Percentiles rank a stretch among this genome's conserved stretches.
phyloP scores from a whole-genome alignment of 2,888 invertebrate genomes.

The Galerucella calmariensis region DNA sequence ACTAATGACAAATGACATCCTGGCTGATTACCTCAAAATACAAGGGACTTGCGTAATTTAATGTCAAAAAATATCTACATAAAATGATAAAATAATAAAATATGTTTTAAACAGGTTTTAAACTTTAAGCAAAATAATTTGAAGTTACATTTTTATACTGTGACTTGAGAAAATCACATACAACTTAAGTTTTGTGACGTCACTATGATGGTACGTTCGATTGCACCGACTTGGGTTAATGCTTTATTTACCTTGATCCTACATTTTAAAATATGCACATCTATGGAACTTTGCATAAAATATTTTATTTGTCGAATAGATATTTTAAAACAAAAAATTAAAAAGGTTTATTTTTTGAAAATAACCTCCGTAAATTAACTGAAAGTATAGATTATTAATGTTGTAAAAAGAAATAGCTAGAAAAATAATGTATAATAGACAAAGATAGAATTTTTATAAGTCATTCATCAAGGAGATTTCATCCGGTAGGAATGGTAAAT shows the following conservation, averaged over 20 bases:
- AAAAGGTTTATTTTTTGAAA: background rate
- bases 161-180: too few species aligned
- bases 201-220: background rate
- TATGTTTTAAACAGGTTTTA: too few species aligned
- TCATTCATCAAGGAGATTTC: background rate
- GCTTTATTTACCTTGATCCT: background rate
- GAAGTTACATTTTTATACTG: background rate
- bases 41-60: background rate
- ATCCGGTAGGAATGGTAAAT: background rate
- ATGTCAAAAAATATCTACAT: background rate
- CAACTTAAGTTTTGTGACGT: background rate
- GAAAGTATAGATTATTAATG: background rate
- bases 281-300: background rate
- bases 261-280: background rate
- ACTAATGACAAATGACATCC: background rate
- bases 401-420: background rate
- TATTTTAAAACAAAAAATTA: background rate
- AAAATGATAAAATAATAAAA: too few species aligned
- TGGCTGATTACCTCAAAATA: background rate
- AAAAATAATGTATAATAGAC: background rate
- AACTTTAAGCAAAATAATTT: background rate
- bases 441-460: background rate
- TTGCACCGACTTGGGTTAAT: background rate
- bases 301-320: background rate
- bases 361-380: background rate